Evolutionary conservation across 2,888 invertebrate genomes (phyloP), one percentile per base, ranked within the genome.

Genomic region (Dicyrtomina minuta): DNA sequence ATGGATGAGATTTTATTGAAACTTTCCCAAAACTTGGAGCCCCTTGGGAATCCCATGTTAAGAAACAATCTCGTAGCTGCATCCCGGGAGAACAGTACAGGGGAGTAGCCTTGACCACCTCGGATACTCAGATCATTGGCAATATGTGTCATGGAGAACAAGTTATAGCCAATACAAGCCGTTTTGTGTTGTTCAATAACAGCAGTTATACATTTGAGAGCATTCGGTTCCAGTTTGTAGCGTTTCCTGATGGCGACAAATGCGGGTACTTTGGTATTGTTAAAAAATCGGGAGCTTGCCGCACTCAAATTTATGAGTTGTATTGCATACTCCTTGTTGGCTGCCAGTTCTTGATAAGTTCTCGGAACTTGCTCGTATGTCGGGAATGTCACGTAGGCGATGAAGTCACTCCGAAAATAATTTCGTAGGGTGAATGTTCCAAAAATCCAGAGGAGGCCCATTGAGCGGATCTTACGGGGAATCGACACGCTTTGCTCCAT

Each of bases 341-440:
- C 15, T 3, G 17, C 56, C 8, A 56, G 27, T 17, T 56, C 56
- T 33, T 24, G 5, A 33, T 15, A 56, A 6, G 56, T 56, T 5
- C 26, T 15, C n/a, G 56, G 56, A 1, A 26, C 2, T 2, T 5
- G n/a, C 27, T 56, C 56, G 6, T 5, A 6, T 4, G 12, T 2
- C 2, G 56, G 56, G 17, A 27, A 56, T 3, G 56, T 56, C 15
- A 56, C 56, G 27, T 56, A 56, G n/a, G 56, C 56, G 17, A 56
- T 27, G 33, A 56, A 33, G 24, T 56, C 56, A 56, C 56, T 56
- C 6, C n/a, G 26, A 8, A 56, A 56, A 22, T 56, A 56, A 5
- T n/a, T 56, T n/a, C n/a, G n/a, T n/a, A n/a, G n/a, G n/a, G n/a
- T n/a, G n/a, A n/a, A n/a, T n/a, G n/a, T n/a, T n/a, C n/a, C n/a